Base-by-base conservation (phyloP, 2,888 invertebrate species). In the Frankliniella intonsa region DNA sequence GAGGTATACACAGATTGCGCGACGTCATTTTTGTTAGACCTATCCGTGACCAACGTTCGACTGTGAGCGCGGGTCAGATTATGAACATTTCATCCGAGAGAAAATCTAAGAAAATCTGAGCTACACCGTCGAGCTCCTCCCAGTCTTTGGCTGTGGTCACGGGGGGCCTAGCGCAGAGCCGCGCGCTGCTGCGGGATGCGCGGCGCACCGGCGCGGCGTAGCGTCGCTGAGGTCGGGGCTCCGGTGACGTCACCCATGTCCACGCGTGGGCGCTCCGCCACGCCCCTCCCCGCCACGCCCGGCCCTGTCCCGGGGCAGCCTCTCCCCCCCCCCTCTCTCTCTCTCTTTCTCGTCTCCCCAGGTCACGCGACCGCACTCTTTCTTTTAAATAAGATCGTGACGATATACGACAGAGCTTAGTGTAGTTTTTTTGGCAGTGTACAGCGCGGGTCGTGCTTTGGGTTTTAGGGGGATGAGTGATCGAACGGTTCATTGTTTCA, bases 211-310 rank as follows among this genome's bases (percentile, higher is more conserved):
- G 17, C 55, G 55, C 62, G 17, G 55, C 55, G 55, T 14, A 5
- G 55, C 69, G 22, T 76, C 69, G 12, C 69, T 76, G 69, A 76
- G 69, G 69, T 25, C 69, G n/a, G 25, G 69, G 69, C 69, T 25
- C 25, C 69, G 22, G 69, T 76, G 69, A 76, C 69, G 69, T 76
- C 69, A 76, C 69, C 69, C 25, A 22, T 12, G 69, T 12, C 12
- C 25, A 12, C 25, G 69, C 69, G 69, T 76, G 69, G 69, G 69
- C 12, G 69, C 69, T 22, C 25, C 69, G n/a, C n/a, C 55, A 5
- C 65, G 19, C 65, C 65, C 8, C 62, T 5, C 62, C 62, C 62
- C n/a, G 22, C 69, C 69, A 8, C 10, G 22, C 25, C 69, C 69
- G 5, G 55, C 14, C 55, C 55, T 19, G 55, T 19, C 55, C 55